These are phyloP conservation scores for Dufourea novaeangliae DNA, from an alignment of 1,140 invertebrate species.

Conservation along the genomic window DNA sequence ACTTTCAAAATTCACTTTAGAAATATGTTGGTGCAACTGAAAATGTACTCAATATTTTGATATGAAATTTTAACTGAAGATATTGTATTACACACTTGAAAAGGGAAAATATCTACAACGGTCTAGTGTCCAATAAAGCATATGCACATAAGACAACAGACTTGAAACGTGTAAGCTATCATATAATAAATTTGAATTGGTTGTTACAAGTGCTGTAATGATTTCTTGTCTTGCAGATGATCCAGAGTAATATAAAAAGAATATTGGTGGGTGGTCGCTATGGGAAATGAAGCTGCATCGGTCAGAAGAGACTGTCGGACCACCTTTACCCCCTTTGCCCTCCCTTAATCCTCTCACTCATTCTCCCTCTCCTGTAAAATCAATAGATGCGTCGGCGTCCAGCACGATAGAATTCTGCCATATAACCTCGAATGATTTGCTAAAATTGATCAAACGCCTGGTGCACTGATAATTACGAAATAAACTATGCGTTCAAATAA, in stretches of 20 bases:
- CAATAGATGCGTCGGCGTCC: slow-evolving; percentile 73
- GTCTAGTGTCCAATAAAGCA: too few species aligned
- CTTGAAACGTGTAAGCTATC: too few species aligned
- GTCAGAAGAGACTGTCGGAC: slow-evolving; percentile 66
- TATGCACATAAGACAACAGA: too few species aligned
- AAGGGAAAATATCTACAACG: too few species aligned
- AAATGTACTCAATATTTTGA: too few species aligned
- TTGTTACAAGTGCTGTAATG: not conserved
- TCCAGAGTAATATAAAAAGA: not conserved
- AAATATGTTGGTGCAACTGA: too few species aligned
- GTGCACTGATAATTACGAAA: slow-evolving; percentile 17
- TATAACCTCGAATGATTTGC: slow-evolving; percentile 54
- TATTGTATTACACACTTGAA: too few species aligned
- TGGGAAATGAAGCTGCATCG: slow-evolving; percentile 55
- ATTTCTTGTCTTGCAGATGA: not conserved
- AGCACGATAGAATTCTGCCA: slow-evolving; percentile 56
- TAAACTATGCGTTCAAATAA: too few species aligned
- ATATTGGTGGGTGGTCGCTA: slow-evolving; percentile 5
- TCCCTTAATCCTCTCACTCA: slow-evolving; percentile 65
- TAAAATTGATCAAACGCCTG: slow-evolving; percentile 43
- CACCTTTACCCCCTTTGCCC: slow-evolving; percentile 67
- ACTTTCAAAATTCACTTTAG: too few species aligned
- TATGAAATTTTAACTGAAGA: too few species aligned
- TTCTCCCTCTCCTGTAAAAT: slow-evolving; percentile 75
- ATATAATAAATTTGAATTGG: not conserved